Evolutionary conservation across 2,888 invertebrate genomes (phyloP), one percentile per base, ranked within the genome.

Genomic region (Polyommatus iphigenia): DNA sequence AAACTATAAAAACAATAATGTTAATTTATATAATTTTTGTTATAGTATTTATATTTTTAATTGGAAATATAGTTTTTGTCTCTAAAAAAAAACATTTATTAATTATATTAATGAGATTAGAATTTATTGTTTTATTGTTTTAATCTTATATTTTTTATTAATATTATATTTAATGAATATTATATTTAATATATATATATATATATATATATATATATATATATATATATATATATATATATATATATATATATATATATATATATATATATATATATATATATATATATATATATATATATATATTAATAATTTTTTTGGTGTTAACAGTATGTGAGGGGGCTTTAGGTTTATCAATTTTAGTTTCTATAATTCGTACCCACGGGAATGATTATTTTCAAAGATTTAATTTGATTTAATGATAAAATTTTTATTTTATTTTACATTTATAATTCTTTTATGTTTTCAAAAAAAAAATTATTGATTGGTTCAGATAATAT

Each of bases 381-480:
- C 93, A 95, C 92, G 96, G 96, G 0, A 95, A 95, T 92, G 95
- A 96, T 95, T 95, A 95, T 94, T 95, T 95, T 94, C 91, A 94
- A 87, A 91, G 92, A 85, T 95, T 95, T 92, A 95, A 84, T 85
- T 87, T 93, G 87, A 80, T 91, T 91, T 83, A 90, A 95, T 95
- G 95, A 92, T 95, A 95, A 95, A 92, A 88, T 90, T 94, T 91
- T 85, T 95, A 83, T 83, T 95, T 78, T 86, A 90, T 84, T 81
- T 95, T 85, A 76, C 91, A 81, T 93, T 94, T 93, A 86, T 95
- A 85, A 89, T 94, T 84, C 92, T 93, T 86, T 88, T 94, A 85
- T 92, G 90, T 91, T 95, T 95, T 87, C 86, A 88, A 83, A 86
- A 87, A 86, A 90, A 91, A 84, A 90, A 88, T 86, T 95, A 92